Conservation (phyloP, 2,888 invertebrate genomes). For the Siphlonurus alternatus region DNA sequence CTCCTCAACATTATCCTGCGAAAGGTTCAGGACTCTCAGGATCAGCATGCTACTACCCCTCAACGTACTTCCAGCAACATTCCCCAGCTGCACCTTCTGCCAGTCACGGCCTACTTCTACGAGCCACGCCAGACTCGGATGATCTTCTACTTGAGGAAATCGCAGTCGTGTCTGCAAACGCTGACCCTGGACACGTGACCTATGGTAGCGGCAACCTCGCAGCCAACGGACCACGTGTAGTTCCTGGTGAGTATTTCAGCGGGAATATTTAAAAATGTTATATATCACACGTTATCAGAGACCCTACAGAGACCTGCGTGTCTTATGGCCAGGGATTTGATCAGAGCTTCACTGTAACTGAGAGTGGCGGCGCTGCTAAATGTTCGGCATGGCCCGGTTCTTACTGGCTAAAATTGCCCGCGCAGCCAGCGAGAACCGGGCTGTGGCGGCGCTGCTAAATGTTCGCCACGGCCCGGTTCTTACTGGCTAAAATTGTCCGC, state of each 20-base stretch:
- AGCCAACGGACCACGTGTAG: constrained; percentile 41
- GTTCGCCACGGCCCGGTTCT: too few relatives aligned
- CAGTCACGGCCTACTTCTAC: constrained; percentile 25
- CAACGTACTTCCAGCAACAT: background rate
- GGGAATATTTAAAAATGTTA: background rate
- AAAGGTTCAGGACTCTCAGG: background rate
- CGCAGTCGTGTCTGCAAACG: constrained; percentile 42
- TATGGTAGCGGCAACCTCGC: constrained; percentile 36
- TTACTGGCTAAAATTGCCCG: too few relatives aligned
- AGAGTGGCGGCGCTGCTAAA: too few relatives aligned
- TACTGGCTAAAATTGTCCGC: too few relatives aligned
- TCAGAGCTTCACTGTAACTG: too few relatives aligned
- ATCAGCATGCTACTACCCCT: background rate
- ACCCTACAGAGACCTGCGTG: too few relatives aligned
- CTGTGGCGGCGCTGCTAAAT: too few relatives aligned
- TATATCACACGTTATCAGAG: too few relatives aligned
- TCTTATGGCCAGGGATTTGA: too few relatives aligned
- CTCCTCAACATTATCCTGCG: background rate
- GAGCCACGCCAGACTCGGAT: constrained; percentile 14
- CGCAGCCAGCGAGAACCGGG: too few relatives aligned
- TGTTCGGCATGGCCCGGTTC: too few relatives aligned
- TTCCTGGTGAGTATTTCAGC: constrained; percentile 38
- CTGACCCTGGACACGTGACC: constrained; percentile 34
- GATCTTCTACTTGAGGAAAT: constrained; percentile 40
- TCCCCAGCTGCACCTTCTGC: constrained; percentile 11